Conservation (phyloP, 1,140 invertebrate genomes). For the Drosophila kepulauana region DNA sequence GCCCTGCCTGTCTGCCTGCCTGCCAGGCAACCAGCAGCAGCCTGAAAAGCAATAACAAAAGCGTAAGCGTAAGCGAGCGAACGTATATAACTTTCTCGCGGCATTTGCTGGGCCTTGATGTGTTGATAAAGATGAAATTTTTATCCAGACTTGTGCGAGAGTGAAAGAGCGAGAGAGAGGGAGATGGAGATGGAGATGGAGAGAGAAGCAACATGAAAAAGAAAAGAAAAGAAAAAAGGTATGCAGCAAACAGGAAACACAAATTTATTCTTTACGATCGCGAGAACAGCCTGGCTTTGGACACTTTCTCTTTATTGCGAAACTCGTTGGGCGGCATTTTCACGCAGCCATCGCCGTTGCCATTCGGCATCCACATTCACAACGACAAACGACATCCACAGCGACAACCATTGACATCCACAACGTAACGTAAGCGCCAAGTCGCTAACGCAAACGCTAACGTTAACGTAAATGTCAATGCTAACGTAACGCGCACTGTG, state of each 20-base stretch:
- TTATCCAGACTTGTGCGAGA: constrained; percentile 14
- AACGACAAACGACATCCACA: constrained; percentile 12
- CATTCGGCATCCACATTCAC: constrained; percentile 54
- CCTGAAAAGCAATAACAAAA: not conserved
- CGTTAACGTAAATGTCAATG: not conserved
- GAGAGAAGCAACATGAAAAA: not conserved
- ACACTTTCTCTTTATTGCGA: constrained; percentile 84
- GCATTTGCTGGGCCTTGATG: constrained; percentile 22
- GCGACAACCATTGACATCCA: constrained; percentile 38
- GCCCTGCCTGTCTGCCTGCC: not conserved
- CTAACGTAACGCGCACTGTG: constrained; percentile 11
- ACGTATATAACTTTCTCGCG: constrained; percentile 44
- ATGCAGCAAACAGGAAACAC: constrained; percentile 77
- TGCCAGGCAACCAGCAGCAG: not conserved
- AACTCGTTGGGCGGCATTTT: constrained; percentile 82
- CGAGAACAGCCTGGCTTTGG: constrained; percentile 70
- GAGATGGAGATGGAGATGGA: not conserved
- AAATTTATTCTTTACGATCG: constrained; percentile 83
- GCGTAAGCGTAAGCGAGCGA: not conserved
- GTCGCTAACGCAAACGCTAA: not conserved
- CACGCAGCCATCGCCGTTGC: constrained; percentile 55
- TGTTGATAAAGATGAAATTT: constrained; percentile 44
- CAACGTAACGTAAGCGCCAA: constrained; percentile 21
- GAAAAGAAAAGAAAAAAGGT: constrained; percentile 30
- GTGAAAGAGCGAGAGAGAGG: not conserved